Evolutionary conservation across 2,797 vertebrate genomes (phyloP), one percentile per base, ranked within the genome.

Genomic region (Epinephelus awoara): DNA sequence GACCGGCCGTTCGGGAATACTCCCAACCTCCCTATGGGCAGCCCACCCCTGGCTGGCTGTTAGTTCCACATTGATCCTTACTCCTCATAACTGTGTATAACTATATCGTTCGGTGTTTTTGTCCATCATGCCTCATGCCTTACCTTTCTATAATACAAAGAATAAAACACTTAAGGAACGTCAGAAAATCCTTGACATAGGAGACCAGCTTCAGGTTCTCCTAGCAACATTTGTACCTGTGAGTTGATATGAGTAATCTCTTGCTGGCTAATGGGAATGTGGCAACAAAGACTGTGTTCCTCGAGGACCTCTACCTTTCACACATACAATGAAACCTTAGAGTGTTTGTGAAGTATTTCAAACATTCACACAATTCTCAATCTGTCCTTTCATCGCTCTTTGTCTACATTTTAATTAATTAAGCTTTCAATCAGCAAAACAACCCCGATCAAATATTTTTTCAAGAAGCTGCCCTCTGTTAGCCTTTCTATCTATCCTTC

Each of bases 371-470:
- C 23, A 64, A n/a, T 66, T 69, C 56, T 73, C 58, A 42, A 38
- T 67, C 61, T 54, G 40, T 58, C 38, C 23, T 73, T 52, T 47
- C n/a, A 17, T 72, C 25, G 29, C 66, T 64, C 27, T 63, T n/a
- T 70, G 64, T n/a, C 6, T 34, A 50, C 10, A 11, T 58, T 67
- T 65, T 74, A 29, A 84, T 83, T 70, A 69, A 67, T 73, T n/a
- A 68, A 27, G 56, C 19, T 83, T 72, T 75, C 56, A 8, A 54
- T 72, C 25, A 70, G 61, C 44, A 67, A 70, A 64, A 65, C 67
- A 84, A 72, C 23, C 3, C 5, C 21, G 57, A 25, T 12, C 23
- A 42, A 67, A 17, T 3, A 19, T 69, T 65, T 69, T 57, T 75
- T 27, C 2, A 14, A 64, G 40, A 83, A 52, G 29, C 46, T 69